phyloP scores from a whole-genome alignment of 2,888 invertebrate genomes.

The Allolobophora icterica region DNA sequence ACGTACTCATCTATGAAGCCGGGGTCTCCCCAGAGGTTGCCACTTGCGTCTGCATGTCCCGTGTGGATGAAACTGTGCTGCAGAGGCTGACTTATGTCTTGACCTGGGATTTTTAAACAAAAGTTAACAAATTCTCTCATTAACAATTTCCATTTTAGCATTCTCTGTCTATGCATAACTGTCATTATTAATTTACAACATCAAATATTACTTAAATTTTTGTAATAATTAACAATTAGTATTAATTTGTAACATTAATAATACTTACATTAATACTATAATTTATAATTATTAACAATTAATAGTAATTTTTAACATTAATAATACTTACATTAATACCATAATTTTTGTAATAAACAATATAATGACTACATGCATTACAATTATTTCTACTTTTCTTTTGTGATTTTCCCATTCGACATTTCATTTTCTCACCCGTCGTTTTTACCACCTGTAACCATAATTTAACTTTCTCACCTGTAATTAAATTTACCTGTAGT shows the following conservation, averaged over 20 bases:
- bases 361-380: too few relatives aligned
- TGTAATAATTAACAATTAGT: not conserved
- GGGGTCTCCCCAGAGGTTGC: slow-evolving; percentile 82
- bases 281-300: not conserved
- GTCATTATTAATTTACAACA: slow-evolving; percentile 21
- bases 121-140: not conserved
- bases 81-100: slow-evolving; percentile 80
- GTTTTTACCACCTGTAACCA: too few relatives aligned
- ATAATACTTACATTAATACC: too few relatives aligned
- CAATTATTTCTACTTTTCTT: too few relatives aligned
- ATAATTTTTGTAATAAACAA: too few relatives aligned
- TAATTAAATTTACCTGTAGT: too few relatives aligned
- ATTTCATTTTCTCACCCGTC: too few relatives aligned
- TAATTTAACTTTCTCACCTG: too few relatives aligned
- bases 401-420: too few relatives aligned
- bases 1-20: slow-evolving; percentile 76
- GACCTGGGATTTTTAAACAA: slow-evolving; percentile 55
- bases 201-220: not conserved
- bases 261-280: not conserved
- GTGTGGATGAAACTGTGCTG: slow-evolving; percentile 85
- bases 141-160: not conserved
- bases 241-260: slow-evolving; percentile 15
- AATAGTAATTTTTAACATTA: too few relatives aligned
- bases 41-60: slow-evolving; percentile 73
- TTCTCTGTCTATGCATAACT: not conserved